Conservation (phyloP, 1,140 invertebrate species). For the Lasioglossum albipes region DNA sequence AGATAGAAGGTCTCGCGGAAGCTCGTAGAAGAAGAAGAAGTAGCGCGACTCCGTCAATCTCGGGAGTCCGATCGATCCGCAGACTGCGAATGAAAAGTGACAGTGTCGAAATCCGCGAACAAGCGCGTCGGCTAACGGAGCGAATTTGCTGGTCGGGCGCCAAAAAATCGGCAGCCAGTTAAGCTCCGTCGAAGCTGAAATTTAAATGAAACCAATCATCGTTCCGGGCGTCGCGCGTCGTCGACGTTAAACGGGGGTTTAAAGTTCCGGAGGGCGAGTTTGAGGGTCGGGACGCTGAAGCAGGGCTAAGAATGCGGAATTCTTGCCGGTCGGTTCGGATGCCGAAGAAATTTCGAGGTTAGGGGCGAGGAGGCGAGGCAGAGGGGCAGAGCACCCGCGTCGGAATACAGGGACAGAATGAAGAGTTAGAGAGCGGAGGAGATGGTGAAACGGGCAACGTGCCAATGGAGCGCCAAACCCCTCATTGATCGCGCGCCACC, state of each 20-base stretch:
- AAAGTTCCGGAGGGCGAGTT: conserved; percentile 40
- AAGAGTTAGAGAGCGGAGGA: conserved; percentile 11
- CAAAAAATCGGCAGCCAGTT: conserved; percentile 3
- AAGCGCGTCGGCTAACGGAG: too few relatives aligned
- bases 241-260: conserved; percentile 29
- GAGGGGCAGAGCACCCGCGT: too few relatives aligned
- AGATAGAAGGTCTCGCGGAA: too few relatives aligned
- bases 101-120: too few relatives aligned
- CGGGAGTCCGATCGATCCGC: too few relatives aligned
- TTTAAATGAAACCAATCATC: conserved; percentile 52
- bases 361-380: too few relatives aligned
- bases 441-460: conserved; percentile 52
- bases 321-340: conserved; percentile 47
- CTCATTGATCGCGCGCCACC: conserved; percentile 55
- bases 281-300: conserved; percentile 22
- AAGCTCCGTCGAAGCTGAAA: conserved; percentile 35
- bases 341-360: conserved; percentile 54
- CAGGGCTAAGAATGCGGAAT: conserved; percentile 46
- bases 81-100: too few relatives aligned
- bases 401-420: neutral
- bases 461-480: conserved; percentile 58
- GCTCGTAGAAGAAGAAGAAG: too few relatives aligned
- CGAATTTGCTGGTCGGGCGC: too few relatives aligned
- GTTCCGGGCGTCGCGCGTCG: neutral
- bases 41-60: too few relatives aligned